Conservation (phyloP, 2,113 vertebrate genomes). For the Calypte anna region DNA sequence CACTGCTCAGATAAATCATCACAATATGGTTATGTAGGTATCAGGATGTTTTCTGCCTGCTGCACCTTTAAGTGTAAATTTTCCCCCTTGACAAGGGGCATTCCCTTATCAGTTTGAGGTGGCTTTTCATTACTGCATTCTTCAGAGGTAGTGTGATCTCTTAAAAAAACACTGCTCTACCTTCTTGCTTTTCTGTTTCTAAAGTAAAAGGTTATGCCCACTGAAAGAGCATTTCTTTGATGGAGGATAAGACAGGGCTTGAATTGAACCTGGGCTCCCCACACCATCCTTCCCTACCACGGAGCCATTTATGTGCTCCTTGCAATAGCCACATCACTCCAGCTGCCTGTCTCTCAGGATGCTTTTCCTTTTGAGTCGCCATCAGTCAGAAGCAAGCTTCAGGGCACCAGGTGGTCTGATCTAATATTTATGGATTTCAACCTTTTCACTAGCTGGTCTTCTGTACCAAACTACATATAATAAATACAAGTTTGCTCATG, state of each 20-base stretch:
- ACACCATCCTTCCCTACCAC: neutral
- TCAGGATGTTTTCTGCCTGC: neutral
- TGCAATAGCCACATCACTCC: neutral
- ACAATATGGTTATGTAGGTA: neutral
- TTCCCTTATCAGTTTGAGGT: neutral
- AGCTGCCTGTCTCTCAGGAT: neutral
- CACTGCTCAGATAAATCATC: neutral
- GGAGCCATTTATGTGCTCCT: neutral
- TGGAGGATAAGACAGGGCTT: accelerated
- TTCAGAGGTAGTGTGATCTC: neutral
- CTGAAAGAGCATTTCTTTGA: neutral
- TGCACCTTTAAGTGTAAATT: neutral
- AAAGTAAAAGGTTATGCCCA: neutral
- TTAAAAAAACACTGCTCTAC: neutral
- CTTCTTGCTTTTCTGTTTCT: neutral
- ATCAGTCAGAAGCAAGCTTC: neutral
- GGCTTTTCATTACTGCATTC: neutral
- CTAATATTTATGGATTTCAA: slow-evolving; percentile 64
- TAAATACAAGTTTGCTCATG: slow-evolving; percentile 44
- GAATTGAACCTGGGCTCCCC: neutral
- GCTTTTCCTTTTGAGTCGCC: neutral
- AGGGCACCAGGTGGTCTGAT: slow-evolving; percentile 57
- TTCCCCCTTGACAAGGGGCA: neutral
- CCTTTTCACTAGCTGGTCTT: slow-evolving; percentile 5
- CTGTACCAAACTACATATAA: neutral